Evolutionary conservation across 2,113 vertebrate species (phyloP), one percentile per base, ranked within the genome.

Genomic region (Phaetusa simplex): DNA sequence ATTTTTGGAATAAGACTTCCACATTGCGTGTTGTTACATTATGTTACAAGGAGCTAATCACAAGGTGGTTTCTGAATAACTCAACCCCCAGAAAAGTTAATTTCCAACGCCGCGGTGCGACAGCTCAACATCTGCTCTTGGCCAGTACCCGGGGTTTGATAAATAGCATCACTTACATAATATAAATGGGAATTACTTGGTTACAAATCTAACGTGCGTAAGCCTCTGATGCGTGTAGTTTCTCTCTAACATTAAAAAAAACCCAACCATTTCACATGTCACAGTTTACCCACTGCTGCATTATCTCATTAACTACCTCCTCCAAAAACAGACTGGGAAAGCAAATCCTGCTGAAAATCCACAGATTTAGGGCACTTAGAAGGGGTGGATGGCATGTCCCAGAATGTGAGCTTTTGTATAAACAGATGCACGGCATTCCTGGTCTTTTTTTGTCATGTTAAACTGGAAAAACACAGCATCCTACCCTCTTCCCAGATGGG

Each of bases 131-230:
- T 92, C 95, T 94, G 93, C 59, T 93, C 59, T 36, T 64, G 85
- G 71, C 50, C 40, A 47, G 45, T 36, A 10, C 30, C 6, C 12
- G 34, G 55, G 23, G 29, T 55, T 92, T 95, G 94, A 96, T 88
- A 96, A 97, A 97, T 86, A 52, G 47, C 82, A 74, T 66, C 71
- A 66, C 88, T 95, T 93, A 71, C 71, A 81, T 73, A 88, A 97
- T 38, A 74, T 53, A 93, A 88, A 71, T 86, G 85, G 55, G 77
- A 93, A 96, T 78, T 71, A 45, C 76, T 86, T 90, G 64, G 55
- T 97, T 93, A 90, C 76, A 81, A 86, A 93, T 81, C 80, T 84
- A 30, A 87, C 19, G 89, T 84, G 61, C 77, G 86, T 93, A 90
- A 97, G 79, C 82, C 88, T 88, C 82, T 94, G 64, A 81, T 90